Evolutionary conservation across 2,113 vertebrate species (phyloP).

Genomic region (Motacilla tschutschensis): DNA sequence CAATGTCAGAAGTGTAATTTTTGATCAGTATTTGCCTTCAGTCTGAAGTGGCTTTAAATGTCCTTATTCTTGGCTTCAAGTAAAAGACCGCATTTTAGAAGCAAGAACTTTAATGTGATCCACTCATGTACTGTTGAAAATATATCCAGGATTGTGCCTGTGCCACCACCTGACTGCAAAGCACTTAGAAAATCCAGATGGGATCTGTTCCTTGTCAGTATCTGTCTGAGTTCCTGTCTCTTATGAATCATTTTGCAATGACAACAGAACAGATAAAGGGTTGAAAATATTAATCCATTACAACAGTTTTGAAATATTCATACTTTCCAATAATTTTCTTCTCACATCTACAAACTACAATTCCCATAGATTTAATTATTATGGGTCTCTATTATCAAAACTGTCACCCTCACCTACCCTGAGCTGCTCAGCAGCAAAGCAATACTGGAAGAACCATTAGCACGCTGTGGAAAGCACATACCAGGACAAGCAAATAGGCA

Average conservation of each 20-base stretch:
- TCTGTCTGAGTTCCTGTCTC: background rate
- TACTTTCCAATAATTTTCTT: background rate
- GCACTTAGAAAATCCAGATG: background rate
- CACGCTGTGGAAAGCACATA: accelerated
- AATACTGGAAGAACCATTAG: background rate
- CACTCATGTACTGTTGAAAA: background rate
- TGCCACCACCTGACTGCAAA: background rate
- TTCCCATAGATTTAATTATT: background rate
- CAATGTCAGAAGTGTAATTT: background rate
- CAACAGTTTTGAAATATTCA: accelerated
- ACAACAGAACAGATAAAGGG: background rate
- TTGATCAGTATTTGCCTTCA: background rate
- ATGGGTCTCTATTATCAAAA: background rate
- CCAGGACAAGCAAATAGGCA: background rate
- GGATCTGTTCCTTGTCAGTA: background rate
- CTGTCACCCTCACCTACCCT: background rate
- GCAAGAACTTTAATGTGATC: background rate
- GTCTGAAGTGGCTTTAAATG: background rate
- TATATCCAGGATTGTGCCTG: background rate
- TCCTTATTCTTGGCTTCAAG: background rate
- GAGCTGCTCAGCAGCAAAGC: background rate
- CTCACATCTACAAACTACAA: background rate
- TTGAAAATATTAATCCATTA: background rate
- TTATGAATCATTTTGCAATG: background rate
- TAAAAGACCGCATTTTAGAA: background rate